Conservation (phyloP, 2,888 invertebrate genomes). For the Sclerodermus sp. region DNA sequence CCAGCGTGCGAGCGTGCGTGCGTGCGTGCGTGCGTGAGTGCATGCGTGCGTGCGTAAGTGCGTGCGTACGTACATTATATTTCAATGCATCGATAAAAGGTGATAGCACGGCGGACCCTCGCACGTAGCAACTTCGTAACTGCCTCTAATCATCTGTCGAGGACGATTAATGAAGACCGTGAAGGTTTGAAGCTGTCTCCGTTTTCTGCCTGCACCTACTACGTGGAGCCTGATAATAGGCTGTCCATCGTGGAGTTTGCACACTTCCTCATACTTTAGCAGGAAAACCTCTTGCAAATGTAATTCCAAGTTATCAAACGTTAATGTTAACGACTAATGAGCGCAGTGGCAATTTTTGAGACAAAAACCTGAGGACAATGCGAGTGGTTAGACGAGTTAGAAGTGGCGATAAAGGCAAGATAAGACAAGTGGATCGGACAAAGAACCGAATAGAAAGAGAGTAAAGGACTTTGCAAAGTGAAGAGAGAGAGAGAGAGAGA, state of each 20-base stretch:
- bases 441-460: neutral
- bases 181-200: neutral
- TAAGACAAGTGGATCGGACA: slow-evolving; percentile 9
- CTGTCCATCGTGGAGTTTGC: neutral
- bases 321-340: slow-evolving; percentile 31
- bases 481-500: slow-evolving; percentile 12
- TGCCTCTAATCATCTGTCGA: slow-evolving; percentile 11
- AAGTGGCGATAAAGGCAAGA: slow-evolving; percentile 12
- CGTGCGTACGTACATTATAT: no score
- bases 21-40: no score
- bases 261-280: neutral
- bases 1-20: no score
- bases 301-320: slow-evolving; percentile 21
- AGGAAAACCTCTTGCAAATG: neutral
- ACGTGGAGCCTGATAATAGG: neutral
- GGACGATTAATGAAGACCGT: neutral
- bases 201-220: neutral
- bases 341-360: slow-evolving; percentile 35
- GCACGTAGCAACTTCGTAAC: neutral
- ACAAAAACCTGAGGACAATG: slow-evolving; percentile 12
- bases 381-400: slow-evolving; percentile 3
- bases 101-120: no score
- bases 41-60: no score
- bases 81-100: no score
- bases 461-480: neutral